Conservation (phyloP, 2,888 invertebrate species). For the Heteromyza rotundicornis region DNA sequence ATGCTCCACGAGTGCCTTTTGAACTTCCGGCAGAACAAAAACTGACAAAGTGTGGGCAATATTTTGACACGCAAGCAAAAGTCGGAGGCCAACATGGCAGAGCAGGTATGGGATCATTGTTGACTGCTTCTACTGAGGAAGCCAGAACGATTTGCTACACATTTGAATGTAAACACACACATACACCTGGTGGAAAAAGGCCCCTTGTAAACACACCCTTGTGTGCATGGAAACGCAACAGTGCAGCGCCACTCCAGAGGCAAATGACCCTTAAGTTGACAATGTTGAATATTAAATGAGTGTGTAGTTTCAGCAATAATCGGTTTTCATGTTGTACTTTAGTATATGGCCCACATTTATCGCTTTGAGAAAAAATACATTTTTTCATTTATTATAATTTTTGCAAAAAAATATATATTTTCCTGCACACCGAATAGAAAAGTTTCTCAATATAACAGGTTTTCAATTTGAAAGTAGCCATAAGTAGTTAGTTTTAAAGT, state of each 20-base stretch:
- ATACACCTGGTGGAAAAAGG: not conserved
- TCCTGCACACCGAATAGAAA: no score
- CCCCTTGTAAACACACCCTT: constrained; percentile 3
- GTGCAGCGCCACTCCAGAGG: constrained; percentile 11
- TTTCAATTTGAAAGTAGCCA: no score
- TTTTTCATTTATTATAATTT: no score
- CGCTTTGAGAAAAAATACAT: no score
- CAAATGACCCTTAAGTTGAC: constrained; percentile 19
- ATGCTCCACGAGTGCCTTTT: not conserved
- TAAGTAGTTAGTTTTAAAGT: no score
- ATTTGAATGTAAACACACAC: no score
- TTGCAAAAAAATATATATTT: no score
- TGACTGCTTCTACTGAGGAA: no score
- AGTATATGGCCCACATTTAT: not conserved
- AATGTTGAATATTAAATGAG: no score
- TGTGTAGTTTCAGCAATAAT: not conserved
- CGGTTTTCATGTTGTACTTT: not conserved
- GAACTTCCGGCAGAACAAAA: constrained; percentile 7
- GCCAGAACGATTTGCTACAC: not conserved
- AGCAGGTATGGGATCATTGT: no score
- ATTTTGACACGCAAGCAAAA: constrained; percentile 8
- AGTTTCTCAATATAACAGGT: no score
- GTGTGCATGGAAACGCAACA: not conserved
- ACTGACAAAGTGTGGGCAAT: not conserved
- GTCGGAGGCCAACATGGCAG: not conserved